Percentiles rank a stretch among this genome's conserved stretches.
Evolutionary conservation across 2,113 vertebrate species (phyloP).

Genomic region (Campylomormyrus tamandua): DNA sequence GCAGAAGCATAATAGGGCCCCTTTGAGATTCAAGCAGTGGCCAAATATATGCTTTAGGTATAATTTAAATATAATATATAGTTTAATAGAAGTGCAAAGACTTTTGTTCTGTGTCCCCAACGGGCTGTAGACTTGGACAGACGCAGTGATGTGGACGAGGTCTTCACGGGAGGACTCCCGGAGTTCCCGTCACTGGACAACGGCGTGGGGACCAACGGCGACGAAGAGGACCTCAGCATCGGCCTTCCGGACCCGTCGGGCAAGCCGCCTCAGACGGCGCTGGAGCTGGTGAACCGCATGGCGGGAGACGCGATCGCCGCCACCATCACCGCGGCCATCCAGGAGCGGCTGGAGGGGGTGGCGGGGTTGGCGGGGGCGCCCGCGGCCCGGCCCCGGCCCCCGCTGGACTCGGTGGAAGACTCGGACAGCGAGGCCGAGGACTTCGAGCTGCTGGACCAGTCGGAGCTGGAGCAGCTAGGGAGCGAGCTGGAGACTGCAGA

Average conservation of each 20-base stretch:
- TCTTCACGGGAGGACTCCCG: constrained; percentile 70
- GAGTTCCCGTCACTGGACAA: constrained; percentile 92
- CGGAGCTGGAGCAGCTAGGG: constrained; percentile 91
- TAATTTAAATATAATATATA: background rate
- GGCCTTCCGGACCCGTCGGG: constrained; percentile 58
- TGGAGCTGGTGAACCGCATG: constrained; percentile 69
- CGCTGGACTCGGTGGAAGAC: constrained; percentile 62
- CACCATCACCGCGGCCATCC: constrained; percentile 76
- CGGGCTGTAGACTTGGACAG: constrained; percentile 75
- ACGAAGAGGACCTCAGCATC: constrained; percentile 73
- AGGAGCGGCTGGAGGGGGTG: constrained; percentile 69
- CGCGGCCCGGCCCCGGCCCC: constrained; percentile 19
- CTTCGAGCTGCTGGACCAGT: constrained; percentile 97
- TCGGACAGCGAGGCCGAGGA: constrained; percentile 92
- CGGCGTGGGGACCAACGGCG: constrained; percentile 74
- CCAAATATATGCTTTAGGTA: background rate
- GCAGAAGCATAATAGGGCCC: background rate
- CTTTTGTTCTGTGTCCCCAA: background rate
- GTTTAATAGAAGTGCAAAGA: background rate
- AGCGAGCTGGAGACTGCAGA: constrained; percentile 66
- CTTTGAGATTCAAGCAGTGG: background rate
- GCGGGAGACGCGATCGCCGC: constrained; percentile 73
- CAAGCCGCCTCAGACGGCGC: constrained; percentile 47
- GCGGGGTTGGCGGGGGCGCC: constrained; percentile 12
- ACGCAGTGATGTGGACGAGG: constrained; percentile 74